Conservation (phyloP, 2,113 vertebrate genomes). For the Limanda limanda region DNA sequence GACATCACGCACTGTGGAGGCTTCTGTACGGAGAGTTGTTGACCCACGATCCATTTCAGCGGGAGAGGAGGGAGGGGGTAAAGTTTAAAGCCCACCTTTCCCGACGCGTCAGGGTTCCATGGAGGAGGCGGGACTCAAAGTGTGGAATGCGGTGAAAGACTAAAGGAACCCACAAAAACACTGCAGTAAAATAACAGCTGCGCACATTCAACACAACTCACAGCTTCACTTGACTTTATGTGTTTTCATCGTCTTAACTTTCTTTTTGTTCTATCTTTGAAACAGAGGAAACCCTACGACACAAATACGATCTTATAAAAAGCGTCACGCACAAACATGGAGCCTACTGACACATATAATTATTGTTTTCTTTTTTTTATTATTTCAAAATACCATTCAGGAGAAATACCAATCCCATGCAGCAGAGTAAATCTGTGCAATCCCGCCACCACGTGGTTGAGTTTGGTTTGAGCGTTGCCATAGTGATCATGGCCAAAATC, state of each 20-base stretch:
- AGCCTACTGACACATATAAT: no score
- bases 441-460: slow-evolving; percentile 58
- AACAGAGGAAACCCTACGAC: neutral
- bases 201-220: neutral
- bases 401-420: neutral
- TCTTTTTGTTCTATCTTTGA: neutral
- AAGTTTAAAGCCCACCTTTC: slow-evolving; percentile 22
- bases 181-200: neutral
- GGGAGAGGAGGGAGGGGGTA: neutral
- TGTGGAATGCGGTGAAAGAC: neutral
- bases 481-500: neutral
- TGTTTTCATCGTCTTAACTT: neutral
- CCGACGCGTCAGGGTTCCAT: slow-evolving; percentile 55
- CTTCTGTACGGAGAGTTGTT: slow-evolving; percentile 18
- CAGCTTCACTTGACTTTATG: neutral
- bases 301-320: neutral
- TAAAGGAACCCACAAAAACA: neutral
- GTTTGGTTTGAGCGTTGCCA: neutral
- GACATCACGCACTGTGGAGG: slow-evolving; percentile 1
- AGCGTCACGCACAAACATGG: no score
- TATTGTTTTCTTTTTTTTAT: no score
- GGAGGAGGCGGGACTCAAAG: slow-evolving; percentile 64
- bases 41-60: slow-evolving; percentile 22
- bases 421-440: neutral
- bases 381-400: neutral